phyloP scores from a whole-genome alignment of 2,888 invertebrate species.

The Eurois occulta region DNA sequence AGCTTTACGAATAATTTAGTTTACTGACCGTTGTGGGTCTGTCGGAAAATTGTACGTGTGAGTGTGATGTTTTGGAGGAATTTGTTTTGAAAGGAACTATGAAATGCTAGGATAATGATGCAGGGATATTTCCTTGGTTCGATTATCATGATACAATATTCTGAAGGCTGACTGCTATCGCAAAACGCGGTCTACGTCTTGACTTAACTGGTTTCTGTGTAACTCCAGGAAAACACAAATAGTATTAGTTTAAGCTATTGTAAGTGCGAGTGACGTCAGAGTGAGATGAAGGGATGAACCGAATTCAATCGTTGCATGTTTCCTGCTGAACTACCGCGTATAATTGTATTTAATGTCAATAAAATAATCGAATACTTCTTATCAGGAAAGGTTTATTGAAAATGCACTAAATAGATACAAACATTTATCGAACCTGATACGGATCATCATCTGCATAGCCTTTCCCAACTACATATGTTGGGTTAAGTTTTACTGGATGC shows the following conservation, averaged over 20 bases:
- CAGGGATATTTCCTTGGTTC: not conserved
- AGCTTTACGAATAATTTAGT: conserved; percentile 20
- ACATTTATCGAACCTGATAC: no score
- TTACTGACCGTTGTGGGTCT: not conserved
- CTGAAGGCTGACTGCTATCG: not conserved
- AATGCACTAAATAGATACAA: no score
- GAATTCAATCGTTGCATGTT: no score
- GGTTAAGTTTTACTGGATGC: no score
- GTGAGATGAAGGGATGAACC: no score
- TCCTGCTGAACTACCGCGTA: no score
- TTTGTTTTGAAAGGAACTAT: not conserved
- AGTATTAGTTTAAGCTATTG: no score
- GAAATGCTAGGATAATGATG: not conserved
- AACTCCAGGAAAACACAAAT: not conserved
- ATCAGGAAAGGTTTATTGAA: no score
- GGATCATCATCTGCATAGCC: no score
- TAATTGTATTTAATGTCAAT: no score
- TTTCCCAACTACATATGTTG: no score
- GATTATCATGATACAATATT: not conserved
- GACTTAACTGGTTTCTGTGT: not conserved
- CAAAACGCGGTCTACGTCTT: not conserved
- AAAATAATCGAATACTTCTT: no score
- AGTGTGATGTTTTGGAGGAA: not conserved
- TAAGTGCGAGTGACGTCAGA: not conserved
- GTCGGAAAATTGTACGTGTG: not conserved